Base-by-base conservation (phyloP, 2,113 vertebrate species). In the Amblyornis subalaris region DNA sequence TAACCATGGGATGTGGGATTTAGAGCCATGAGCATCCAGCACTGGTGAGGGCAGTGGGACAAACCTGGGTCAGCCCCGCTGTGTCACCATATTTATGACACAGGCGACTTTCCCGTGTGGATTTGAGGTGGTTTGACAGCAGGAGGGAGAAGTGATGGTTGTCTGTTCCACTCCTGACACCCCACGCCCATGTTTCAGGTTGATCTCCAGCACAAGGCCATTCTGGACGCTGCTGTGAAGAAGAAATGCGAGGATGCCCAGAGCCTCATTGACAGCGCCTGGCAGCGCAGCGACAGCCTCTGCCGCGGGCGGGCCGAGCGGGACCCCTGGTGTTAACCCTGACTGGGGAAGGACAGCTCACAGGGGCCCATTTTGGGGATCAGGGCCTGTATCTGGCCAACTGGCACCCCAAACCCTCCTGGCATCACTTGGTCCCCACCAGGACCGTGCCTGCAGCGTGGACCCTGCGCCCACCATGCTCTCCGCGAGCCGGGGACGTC, bases 241-340 rank as follows among this genome's bases (percentile, higher is more conserved):
- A 99, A 99, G 96, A 99, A 98, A 25, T 99, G 98, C 1, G 93
- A 98, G 16, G 99, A 99, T 0, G 99, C 99, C 8, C 97, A 99
- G 82, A 98, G 98, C 88, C 98, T 99, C 94, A 99, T 99, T 88
- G 97, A 97, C 87, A 99, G 98, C 16, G 97, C 98, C 45, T 99
- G 99, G 99, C 99, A 99, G 98, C 98, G 99, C 89, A 99, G 99
- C 0, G 99, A 99, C 98, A 99, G 99, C 95, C 97, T 99, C 60
- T 99, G 98, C 95, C 98, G 99, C 2, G 99, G 99, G 21, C 97
- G 99, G 80, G 98, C 99, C 4, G 98, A 98, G 90, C 97, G 99
- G 72, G 99, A 99, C 93, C 99, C 99, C 57, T 99, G 99, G 99
- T 99, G 99, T 94, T 99, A 91, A 67, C 94, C 64, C 48, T 15